Base-by-base conservation (phyloP, 1,140 invertebrate species). In the Drosophila rufa region DNA sequence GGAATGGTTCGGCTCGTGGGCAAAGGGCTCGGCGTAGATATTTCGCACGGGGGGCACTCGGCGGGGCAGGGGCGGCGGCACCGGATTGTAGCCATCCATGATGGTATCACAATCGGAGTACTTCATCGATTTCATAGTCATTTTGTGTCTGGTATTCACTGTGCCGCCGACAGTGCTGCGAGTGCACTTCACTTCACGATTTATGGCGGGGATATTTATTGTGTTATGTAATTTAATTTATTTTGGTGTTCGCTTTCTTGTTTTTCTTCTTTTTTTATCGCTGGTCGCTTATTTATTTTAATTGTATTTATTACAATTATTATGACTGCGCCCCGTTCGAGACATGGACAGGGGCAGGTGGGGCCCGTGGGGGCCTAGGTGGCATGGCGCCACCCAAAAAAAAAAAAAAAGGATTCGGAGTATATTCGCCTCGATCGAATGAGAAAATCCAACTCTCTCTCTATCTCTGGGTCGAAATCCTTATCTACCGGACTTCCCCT, bases 11-110 rank as follows among this genome's bases (percentile, higher is more conserved):
- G 93, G 91, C 80, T 94, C 94, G 76, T 94, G 94, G 60, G 93
- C 93, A 87, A 94, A 94, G 67, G 94, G 94, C 77, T 94, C 94
- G 25, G 94, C 94, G 82, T 94, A 94, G 68, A 94, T 94, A 80
- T 94, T 94, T 60, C 94, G 90, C 56, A 92, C 84, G 36, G 92
- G 92, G 55, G 92, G 92, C 67, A 94, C 93, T 56, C 94, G 93
- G 48, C 94, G 93, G 50, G 94, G 94, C 70, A 94, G 85, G 48
- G 94, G 94, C 56, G 94, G 94, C 60, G 94, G 94, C 66, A 94
- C 92, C 65, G 94, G 93, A 83, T 93, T 94, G 91, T 94, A 94
- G 73, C 93, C 93, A 93, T 94, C 94, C 94, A 94, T 94, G 79
- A 87, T 93, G 66, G 92, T 93, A 92, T 93, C 92, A 92, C 92